Evolutionary conservation across 2,113 vertebrate genomes (phyloP).

Genomic region (Pionites leucogaster): DNA sequence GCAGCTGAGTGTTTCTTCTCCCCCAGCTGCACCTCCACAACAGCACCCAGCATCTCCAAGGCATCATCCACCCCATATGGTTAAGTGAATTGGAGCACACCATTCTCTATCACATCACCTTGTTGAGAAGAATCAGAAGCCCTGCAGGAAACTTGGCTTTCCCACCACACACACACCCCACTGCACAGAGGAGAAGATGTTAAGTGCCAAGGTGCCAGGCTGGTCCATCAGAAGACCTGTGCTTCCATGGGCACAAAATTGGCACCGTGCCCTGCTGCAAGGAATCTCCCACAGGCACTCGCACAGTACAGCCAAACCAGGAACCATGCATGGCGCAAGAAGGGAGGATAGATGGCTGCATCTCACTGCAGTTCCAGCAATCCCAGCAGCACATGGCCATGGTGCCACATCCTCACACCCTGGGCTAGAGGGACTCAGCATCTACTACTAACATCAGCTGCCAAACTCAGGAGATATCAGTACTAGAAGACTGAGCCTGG

Average conservation of each 20-base stretch:
- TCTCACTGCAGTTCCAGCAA: too few species aligned
- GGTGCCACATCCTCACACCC: too few species aligned
- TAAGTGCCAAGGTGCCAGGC: background rate
- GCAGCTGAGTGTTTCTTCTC: background rate
- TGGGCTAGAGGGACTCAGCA: fast-evolving
- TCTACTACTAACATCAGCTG: fast-evolving
- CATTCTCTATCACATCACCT: fast-evolving
- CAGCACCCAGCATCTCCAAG: background rate
- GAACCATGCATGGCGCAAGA: fast-evolving
- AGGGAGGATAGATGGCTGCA: background rate
- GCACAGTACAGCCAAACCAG: background rate
- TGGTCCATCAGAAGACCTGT: background rate
- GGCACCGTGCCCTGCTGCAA: background rate
- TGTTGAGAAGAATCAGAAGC: background rate
- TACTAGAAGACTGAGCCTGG: fast-evolving
- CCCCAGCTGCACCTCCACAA: background rate
- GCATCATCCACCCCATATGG: background rate
- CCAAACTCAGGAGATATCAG: background rate
- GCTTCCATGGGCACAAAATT: background rate
- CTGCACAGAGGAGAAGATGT: fast-evolving
- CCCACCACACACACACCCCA: fast-evolving
- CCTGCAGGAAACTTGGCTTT: background rate
- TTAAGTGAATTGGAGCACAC: fast-evolving
- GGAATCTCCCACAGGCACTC: background rate
- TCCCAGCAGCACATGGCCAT: fast-evolving